Base-by-base conservation (phyloP, 2,113 vertebrate genomes). In the Phylloscopus whistleri region DNA sequence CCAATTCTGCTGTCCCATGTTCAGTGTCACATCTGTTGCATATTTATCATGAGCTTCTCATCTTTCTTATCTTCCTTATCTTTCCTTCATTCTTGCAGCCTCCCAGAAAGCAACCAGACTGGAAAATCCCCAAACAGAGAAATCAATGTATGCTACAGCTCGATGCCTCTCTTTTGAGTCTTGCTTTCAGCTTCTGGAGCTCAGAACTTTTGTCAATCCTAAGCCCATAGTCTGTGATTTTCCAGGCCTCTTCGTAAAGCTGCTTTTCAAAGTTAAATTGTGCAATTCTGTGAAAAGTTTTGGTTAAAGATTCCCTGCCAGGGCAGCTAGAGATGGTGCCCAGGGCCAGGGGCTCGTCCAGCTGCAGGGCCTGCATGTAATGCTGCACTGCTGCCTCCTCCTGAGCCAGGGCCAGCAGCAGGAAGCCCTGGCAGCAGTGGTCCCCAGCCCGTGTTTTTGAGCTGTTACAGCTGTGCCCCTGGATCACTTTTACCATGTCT, bases 91-190 rank as follows among this genome's bases (percentile, higher is more conserved):
- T 82, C 52, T 68, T 68, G n/a, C 49, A 82, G 84, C 68, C 31
- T 84, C 37, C 28, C 64, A 78, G 58, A 46, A 67, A 92, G 23
- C 51, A 73, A 58, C 5, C 30, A 53, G 89, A 16, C 31, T 11
- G 24, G 39, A 53, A 79, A 78, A 89, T 14, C 37, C 74, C 48
- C 10, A n/a, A n/a, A 1, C 4, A 55, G 35, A 55, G 14, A 28
- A 41, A 46, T 97, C 98, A 99, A 82, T 99, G 98, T 53, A 99
- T 97, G 26, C 96, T 98, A 78, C 99, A 99, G 84, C 98, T 97
- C 1, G 98, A 96, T 0, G 95, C 97, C 88, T 99, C 98, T 53
- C 98, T 96, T 78, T 97, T 99, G 60, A 99, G 96, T 49, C 94
- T 98, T 1, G 97, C 58, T 91, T 96, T 98, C 80, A 99, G 98